Base-by-base conservation (phyloP, 2,113 vertebrate genomes). In the Aegotheles bennettii region DNA sequence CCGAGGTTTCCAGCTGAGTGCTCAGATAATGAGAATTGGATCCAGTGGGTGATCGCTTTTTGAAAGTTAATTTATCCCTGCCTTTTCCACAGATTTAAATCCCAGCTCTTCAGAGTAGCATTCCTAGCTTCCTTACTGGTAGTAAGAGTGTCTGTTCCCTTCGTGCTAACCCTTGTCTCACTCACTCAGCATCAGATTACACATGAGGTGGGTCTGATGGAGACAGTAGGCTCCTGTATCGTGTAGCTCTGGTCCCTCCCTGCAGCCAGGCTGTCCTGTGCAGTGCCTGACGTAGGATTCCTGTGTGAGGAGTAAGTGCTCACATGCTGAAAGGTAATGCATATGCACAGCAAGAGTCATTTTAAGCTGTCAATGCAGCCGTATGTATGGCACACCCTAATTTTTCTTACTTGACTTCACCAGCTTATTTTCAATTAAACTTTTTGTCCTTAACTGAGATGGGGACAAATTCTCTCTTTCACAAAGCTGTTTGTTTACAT, bases 11-110 rank as follows among this genome's bases (percentile, higher is more conserved):
- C 80, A 84, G 69, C 74, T 64, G 73, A 87, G 73, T 18, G 16
- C 91, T 94, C 80, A 51, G 69, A 87, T 94, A 94, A 95, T 78
- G 77, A 94, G 86, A 77, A 80, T 94, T 95, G 94, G 80, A 92
- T 94, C 71, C 91, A 81, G 93, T 84, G 76, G 35, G 47, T 90
- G 76, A 84, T 94, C 90, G 78, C 68, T 42, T 94, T 90, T 87
- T 89, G 79, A 78, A 95, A 88, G 56, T 89, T 92, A 84, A 92
- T 92, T 96, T 93, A 74, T 90, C 68, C 80, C 12, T 95, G 79
- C 60, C 83, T 93, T 88, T 94, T 74, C n/a, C 64, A 67, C 86
- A 81, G 67, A 18, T 29, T 53, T 94, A 29, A 80, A 84, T 78
- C 89, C 51, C 84, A 87, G 42, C 64, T 82, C 48, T 87, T 87